These are phyloP conservation scores for Gastracanthus pulcherrimus DNA, from an alignment of 2,888 invertebrate species.

Conservation along the genomic window DNA sequence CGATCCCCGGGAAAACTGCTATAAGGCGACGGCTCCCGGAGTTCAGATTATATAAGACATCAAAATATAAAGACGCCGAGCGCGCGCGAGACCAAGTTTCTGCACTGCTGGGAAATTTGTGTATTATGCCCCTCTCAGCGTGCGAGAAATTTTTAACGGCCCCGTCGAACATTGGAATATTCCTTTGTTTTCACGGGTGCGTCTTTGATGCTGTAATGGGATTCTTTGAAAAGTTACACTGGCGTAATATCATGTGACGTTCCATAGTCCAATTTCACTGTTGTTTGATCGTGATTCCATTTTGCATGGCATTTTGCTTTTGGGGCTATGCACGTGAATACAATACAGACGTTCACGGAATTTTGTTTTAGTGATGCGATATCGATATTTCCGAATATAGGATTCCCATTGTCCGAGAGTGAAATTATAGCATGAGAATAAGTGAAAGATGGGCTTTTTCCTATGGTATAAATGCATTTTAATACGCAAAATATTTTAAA, in stretches of 20 bases:
- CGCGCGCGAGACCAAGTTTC: not conserved
- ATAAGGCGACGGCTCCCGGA: not conserved
- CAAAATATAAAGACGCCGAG: constrained; percentile 1
- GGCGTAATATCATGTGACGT: not conserved
- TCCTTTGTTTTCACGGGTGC: not conserved
- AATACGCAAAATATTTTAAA: no score
- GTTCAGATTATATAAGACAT: constrained; percentile 13
- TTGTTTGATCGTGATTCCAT: not conserved
- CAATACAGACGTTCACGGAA: no score
- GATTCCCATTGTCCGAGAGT: no score
- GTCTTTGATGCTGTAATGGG: not conserved
- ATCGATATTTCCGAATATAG: no score
- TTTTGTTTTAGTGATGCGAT: no score
- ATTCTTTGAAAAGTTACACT: not conserved
- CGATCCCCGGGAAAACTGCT: constrained; percentile 44
- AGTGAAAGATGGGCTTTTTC: no score
- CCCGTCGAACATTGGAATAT: not conserved
- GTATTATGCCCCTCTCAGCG: no score
- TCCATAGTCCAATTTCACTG: not conserved
- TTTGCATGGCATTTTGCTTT: not conserved
- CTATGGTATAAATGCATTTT: no score
- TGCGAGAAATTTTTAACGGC: not conserved
- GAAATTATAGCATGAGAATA: no score
- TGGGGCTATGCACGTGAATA: no score
- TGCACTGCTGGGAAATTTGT: not conserved